Evolutionary conservation across 2,113 vertebrate species (phyloP).

Genomic region (Oreotragus oreotragus): DNA sequence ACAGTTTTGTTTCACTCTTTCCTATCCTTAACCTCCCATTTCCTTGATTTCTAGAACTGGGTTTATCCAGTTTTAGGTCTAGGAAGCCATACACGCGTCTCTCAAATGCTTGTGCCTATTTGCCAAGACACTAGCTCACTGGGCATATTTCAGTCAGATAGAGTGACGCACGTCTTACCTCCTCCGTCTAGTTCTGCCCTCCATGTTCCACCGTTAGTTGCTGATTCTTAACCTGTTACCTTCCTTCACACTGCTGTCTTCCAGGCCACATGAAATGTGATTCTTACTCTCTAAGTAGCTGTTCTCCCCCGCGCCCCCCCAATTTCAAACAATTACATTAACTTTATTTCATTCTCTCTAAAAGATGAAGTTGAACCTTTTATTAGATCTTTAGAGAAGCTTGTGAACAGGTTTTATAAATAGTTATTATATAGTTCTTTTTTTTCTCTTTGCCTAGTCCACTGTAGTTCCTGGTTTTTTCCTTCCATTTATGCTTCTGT

Average conservation of each 20-base stretch:
- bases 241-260: slow-evolving; percentile 89
- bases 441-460: slow-evolving; percentile 93
- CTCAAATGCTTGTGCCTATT: background rate
- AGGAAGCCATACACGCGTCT: background rate
- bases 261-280: slow-evolving; percentile 86
- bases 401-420: slow-evolving; percentile 90
- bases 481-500: slow-evolving; percentile 91
- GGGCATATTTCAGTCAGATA: slow-evolving; percentile 58
- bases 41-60: background rate
- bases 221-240: slow-evolving; percentile 91
- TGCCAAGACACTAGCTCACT: background rate
- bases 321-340: background rate
- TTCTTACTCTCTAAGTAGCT: slow-evolving; percentile 93
- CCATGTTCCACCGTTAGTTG: slow-evolving; percentile 86
- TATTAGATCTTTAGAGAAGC: slow-evolving; percentile 92
- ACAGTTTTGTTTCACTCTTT: background rate
- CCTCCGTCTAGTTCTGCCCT: slow-evolving; percentile 86
- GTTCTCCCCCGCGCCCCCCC: slow-evolving; percentile 69
- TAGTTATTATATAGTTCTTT: slow-evolving; percentile 94
- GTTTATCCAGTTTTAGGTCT: too few species aligned
- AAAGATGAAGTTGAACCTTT: slow-evolving; percentile 92
- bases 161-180: slow-evolving; percentile 83
- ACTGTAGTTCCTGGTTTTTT: slow-evolving; percentile 90
- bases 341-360: slow-evolving; percentile 72
- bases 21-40: background rate